Base-by-base conservation (phyloP, 1,140 invertebrate species). In the Drosophila busckii region DNA sequence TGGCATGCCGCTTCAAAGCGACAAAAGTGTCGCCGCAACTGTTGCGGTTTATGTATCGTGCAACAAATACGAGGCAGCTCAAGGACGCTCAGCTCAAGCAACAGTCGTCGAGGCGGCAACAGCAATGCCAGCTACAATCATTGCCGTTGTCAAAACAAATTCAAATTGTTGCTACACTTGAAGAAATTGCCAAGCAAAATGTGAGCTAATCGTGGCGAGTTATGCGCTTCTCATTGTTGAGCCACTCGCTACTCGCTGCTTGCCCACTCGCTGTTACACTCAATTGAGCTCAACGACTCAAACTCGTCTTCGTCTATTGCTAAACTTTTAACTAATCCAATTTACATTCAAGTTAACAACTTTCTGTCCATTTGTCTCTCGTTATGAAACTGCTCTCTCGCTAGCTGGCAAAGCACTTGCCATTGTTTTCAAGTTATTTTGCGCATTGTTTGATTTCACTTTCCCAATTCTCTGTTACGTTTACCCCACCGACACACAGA, bases 391-490 rank as follows among this genome's bases (percentile, higher is more conserved):
- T n/a, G n/a, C n/a, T n/a, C n/a, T n/a, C n/a, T n/a, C n/a, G n/a
- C n/a, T n/a, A n/a, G n/a, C n/a, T 50, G 37, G 53, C 28, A 38
- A 45, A 69, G 64, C 44, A 53, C 58, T 69, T 75, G 69, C 69
- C 75, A 73, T 65, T 82, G 76, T 80, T 80, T 75, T 54, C 35
- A 61, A 80, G 58, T 80, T 75, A 82, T 82, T 82, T 82, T 75
- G n/a, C 75, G 46, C 75, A 73, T 80, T 80, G 75, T 80, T 80
- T 80, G 63, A 80, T 80, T 80, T 80, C 73, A 82, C 73, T 82
- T 80, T 80, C 65, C 59, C 65, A 80, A 75, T 69, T 80, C 64
- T 37, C 41, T n/a, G n/a, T n/a, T n/a, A n/a, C n/a, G n/a, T n/a
- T n/a, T n/a, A n/a, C n/a, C n/a, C n/a, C n/a, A n/a, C n/a, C n/a